Evolutionary conservation across 2,888 invertebrate species (phyloP), one percentile per base, ranked within the genome.

Genomic region (Pandemis cinnamomeana): DNA sequence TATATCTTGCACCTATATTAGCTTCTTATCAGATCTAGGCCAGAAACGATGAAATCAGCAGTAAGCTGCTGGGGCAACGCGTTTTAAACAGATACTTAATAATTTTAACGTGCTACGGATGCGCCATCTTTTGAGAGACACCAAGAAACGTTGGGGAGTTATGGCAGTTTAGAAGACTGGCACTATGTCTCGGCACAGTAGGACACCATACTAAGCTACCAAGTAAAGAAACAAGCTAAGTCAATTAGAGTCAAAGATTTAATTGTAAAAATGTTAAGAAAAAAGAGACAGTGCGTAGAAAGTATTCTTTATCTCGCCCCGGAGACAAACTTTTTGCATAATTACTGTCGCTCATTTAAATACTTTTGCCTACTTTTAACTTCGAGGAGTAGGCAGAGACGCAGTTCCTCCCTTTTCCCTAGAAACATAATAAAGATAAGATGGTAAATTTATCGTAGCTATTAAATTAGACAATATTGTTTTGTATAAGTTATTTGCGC

Each of bases 291-390:
- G 64, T 64, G 64, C 64, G 64, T 64, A 73, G 77, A 78, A 77
- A 78, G 81, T 78, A 79, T 82, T 82, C 80, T 80, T 82, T 82
- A 82, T 82, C 83, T 80, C 67, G 78, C 67, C 74, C 76, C 64
- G 48, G 62, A 81, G 80, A 78, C 77, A 71, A 86, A 85, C 82
- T 86, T 86, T 81, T 68, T 77, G 86, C 84, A 86, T 86, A 86
- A 86, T 86, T 84, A 85, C 80, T 68, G 80, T 72, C 74, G 76
- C 83, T 86, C 82, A 86, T 86, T 86, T 86, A 83, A 86, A 86
- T 86, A 86, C 84, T 85, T 84, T 85, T 78, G 73, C 73, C 76
- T 79, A 77, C 80, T 82, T 80, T 76, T 71, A 78, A 81, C 78
- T 81, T 82, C 67, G 70, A 41, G 36, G 42, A 64, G 53, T 20